These are phyloP conservation scores for Poeciliopsis turrubarensis DNA, from an alignment of 2,113 vertebrate species.

Conservation along the genomic window DNA sequence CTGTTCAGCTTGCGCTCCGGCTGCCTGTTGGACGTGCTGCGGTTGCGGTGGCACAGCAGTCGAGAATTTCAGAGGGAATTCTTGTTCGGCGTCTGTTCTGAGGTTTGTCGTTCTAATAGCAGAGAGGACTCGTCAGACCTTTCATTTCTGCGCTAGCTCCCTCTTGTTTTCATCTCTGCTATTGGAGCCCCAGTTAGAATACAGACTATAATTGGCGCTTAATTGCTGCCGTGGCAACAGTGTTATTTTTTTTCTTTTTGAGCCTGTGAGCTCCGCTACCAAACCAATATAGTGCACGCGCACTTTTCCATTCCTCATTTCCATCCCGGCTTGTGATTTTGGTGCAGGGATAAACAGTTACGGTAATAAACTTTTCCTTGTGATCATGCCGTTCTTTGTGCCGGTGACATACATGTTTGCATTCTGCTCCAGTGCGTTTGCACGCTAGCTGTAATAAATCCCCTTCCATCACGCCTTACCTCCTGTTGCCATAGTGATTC, in stretches of 20 bases:
- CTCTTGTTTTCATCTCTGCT: conserved; percentile 40
- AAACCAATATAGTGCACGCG: conserved; percentile 23
- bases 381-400: not conserved
- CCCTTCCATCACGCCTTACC: conserved; percentile 12
- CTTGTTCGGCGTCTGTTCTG: not conserved
- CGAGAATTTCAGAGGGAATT: conserved; percentile 4
- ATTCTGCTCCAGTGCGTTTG: conserved; percentile 25
- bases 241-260: conserved; percentile 54
- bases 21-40: conserved; percentile 42
- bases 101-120: conserved; percentile 41
- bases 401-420: not conserved
- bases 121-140: conserved; percentile 17
- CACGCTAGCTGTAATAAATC: conserved; percentile 36
- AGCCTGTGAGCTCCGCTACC: conserved; percentile 46
- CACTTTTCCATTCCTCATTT: conserved; percentile 12
- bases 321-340: conserved; percentile 2
- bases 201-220: conserved; percentile 73
- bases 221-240: conserved; percentile 79
- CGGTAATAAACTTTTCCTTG: not conserved
- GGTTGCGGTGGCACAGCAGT: conserved; percentile 21
- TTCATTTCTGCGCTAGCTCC: conserved; percentile 24
- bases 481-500: conserved; percentile 58
- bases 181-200: conserved; percentile 52
- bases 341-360: conserved; percentile 1
- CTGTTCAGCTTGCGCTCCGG: not conserved